Base-by-base conservation (phyloP, 2,797 vertebrate species). In the Lithobates sylvaticus region DNA sequence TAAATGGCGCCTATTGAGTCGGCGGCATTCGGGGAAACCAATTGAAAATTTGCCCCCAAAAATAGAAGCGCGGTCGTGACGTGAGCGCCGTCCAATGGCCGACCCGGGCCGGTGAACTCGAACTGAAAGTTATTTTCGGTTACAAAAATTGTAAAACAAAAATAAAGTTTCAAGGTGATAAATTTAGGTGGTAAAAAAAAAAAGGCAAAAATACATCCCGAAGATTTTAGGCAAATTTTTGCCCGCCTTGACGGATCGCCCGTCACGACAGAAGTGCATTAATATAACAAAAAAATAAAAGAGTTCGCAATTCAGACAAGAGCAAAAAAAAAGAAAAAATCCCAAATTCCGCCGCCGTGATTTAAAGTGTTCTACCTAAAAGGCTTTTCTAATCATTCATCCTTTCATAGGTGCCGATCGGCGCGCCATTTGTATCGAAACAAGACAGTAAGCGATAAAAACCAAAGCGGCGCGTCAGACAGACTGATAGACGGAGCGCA, bases 401-500 rank as follows among this genome's bases (percentile, higher is more conserved):
- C 64, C 67, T 47, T 65, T 27, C 27, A 10, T 34, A 72, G 71
- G 76, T 78, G 76, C 42, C 32, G 16, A 27, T 54, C 29, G 54
- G 65, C 64, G 7, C 65, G 13, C 70, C 54, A 78, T 78, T 72
- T 80, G 72, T 79, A 50, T 47, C 18, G 15, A 58, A 50, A 80
- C 26, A 65, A 79, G 70, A 85, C 84, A 85, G 21, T 72, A 65
- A 77, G 78, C 78, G 36, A 68, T 68, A 81, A 80, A 32, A 80
- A 47, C 29, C 71, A 6, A 64, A 23, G 27, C 29, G 15, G 58
- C 74, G 26, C 64, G 21, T 36, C 84, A 27, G 64, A 67, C 69
- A 34, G 76, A 12, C 23, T 23, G 75, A 76, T 29, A 72, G 75
- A 72, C 82, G 3, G 13, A 61, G 58, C 12, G 65, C 42, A 36